These are phyloP conservation scores for Trichonephila inaurata DNA, from an alignment of 1,140 invertebrate species.

Conservation along the genomic window DNA sequence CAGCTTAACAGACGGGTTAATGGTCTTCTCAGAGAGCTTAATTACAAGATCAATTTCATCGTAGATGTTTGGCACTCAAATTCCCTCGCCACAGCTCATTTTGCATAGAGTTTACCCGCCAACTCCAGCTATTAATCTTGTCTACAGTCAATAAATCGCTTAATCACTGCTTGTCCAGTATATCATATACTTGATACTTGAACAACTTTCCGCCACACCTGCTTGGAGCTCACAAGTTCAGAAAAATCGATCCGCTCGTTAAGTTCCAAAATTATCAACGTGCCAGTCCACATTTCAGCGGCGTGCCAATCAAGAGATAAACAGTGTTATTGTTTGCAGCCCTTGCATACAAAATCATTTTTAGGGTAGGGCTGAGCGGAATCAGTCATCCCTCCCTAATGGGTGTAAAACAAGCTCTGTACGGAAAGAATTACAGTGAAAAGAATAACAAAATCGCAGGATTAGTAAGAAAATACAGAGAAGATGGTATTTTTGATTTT, in stretches of 20 bases:
- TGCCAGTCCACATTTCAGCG: background rate
- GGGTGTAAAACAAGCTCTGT: background rate
- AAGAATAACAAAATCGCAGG: background rate
- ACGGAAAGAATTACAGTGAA: background rate
- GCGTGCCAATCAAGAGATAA: conserved; percentile 37
- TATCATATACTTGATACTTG: conserved; percentile 65
- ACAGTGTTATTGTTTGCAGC: conserved; percentile 30
- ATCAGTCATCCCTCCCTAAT: background rate
- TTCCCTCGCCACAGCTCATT: conserved; percentile 52
- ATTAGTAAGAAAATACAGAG: background rate
- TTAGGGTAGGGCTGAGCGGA: background rate
- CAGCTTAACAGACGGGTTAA: conserved; percentile 21
- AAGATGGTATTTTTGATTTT: too few relatives aligned
- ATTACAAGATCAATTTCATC: conserved; percentile 61
- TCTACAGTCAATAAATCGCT: conserved; percentile 65
- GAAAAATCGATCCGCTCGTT: conserved; percentile 52
- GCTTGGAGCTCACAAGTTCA: conserved; percentile 53
- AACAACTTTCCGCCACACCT: conserved; percentile 56
- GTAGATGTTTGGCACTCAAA: conserved; percentile 45
- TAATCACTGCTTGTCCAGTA: conserved; percentile 62
- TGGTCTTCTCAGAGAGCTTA: conserved; percentile 15
- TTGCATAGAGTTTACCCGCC: conserved; percentile 31
- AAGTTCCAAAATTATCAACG: conserved; percentile 15
- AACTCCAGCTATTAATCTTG: conserved; percentile 53
- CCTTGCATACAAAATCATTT: background rate